Base-by-base conservation (phyloP, 1,140 invertebrate genomes). In the Phocides pigmalion region DNA sequence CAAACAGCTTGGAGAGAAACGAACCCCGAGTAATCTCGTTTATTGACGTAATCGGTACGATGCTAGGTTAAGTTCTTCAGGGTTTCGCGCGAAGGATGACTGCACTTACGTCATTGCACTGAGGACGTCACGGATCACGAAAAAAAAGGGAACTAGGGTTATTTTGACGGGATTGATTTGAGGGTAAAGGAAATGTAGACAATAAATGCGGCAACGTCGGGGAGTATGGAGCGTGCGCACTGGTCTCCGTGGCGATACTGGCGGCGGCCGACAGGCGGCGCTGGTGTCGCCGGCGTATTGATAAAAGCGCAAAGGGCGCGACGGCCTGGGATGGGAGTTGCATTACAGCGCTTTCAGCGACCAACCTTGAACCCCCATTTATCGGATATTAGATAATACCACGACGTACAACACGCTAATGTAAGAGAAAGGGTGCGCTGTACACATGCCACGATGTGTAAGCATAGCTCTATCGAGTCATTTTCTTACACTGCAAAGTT, bases 341-440 rank as follows among this genome's bases (percentile, higher is more conserved):
- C 51, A 54, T 54, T 54, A 54, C 51, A 54, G 70, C 63, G 69
- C 70, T 78, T 84, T 82, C 74, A 76, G 72, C 68, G 66, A 74
- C 72, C 77, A 86, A 87, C 87, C 87, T 90, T 90, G 87, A 90
- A 87, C 85, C 77, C 82, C 25, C 67, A 62, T 71, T n/a, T 83
- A 84, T 87, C 81, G 73, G 78, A 74, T 86, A 76, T 87, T 85
- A 84, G 74, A 80, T 87, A 87, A 82, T 80, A 73, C 65, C 47
- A 16, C 42, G 12, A 47, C 12, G 20, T 25, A 1, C 32, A 16
- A 41, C 39, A 41, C 39, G 39, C 12, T 41, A 9, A 44, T 44
- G 41, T 44, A 44, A 19, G 41, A 11, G 41, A 35, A 35, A 35
- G 32, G 32, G 32, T 35, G 32, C 32, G 32, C 25, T 28, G n/a